Evolutionary conservation across 2,888 invertebrate species (phyloP).

Genomic region (Dorcus parallelipipedus): DNA sequence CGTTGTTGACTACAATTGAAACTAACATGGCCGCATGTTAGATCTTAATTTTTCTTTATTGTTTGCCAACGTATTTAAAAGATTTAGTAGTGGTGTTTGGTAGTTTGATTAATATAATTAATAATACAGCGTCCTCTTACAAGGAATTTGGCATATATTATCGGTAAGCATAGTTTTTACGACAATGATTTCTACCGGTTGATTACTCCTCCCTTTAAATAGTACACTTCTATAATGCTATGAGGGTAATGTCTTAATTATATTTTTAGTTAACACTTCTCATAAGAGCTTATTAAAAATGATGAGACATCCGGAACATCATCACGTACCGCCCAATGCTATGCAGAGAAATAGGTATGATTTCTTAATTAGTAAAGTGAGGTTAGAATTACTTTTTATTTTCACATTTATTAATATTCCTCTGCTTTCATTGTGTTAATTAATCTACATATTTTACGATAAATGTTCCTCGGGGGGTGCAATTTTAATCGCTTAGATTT

Average conservation of each 20-base stretch:
- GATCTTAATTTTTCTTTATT: slow-evolving; percentile 75
- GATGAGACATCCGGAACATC: slow-evolving; percentile 57
- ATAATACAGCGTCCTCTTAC: slow-evolving; percentile 9
- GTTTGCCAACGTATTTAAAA: slow-evolving; percentile 64
- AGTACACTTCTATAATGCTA: neutral
- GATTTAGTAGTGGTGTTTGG: slow-evolving; percentile 54
- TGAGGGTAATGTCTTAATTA: neutral
- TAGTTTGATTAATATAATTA: slow-evolving; percentile 29
- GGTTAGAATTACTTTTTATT: slow-evolving; percentile 1
- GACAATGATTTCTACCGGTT: slow-evolving; percentile 6
- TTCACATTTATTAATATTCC: no score
- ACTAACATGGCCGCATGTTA: slow-evolving; percentile 85
- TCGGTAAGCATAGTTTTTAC: slow-evolving; percentile 2
- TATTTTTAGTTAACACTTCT: slow-evolving; percentile 10
- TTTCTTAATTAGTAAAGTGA: slow-evolving; percentile 5
- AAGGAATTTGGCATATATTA: slow-evolving; percentile 13
- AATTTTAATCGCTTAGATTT: no score
- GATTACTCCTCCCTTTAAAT: slow-evolving; percentile 13
- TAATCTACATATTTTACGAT: no score
- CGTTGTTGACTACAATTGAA: slow-evolving; percentile 25
- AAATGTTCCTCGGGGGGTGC: no score
- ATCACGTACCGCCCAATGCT: slow-evolving; percentile 64
- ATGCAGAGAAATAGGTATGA: slow-evolving; percentile 56
- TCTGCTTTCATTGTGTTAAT: no score
- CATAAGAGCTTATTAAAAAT: slow-evolving; percentile 23